Evolutionary conservation across 30 jellyfish, hydroid and myxozoan genomes (phyloP).

Genomic region (Hydractinia symbiolongicarpus): DNA sequence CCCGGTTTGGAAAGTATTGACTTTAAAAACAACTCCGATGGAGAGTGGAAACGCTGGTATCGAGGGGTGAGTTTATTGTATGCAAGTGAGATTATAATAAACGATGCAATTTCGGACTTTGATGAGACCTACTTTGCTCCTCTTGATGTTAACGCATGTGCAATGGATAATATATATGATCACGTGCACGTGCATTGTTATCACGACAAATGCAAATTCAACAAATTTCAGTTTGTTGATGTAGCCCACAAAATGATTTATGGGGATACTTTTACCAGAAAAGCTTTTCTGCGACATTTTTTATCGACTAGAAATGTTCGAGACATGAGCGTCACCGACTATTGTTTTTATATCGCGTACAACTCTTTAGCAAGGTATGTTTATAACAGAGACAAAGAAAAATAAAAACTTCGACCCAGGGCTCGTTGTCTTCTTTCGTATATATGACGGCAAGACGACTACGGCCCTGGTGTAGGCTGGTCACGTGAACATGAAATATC

Average conservation of each 20-base stretch:
- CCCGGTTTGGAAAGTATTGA: background rate
- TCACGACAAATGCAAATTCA: slow-evolving; percentile 13
- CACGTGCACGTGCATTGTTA: slow-evolving; percentile 14
- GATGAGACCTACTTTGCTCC: background rate
- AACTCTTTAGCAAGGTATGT: slow-evolving; percentile 9
- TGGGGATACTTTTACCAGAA: background rate
- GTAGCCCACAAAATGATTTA: background rate
- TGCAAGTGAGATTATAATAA: background rate
- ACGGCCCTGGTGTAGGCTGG: too few species aligned
- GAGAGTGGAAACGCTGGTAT: slow-evolving; percentile 15
- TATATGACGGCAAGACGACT: too few species aligned
- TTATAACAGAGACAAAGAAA: too few species aligned
- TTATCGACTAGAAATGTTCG: background rate
- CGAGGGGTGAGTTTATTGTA: slow-evolving; percentile 6
- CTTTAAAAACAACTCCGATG: background rate
- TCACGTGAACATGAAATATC: too few species aligned
- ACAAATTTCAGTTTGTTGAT: background rate
- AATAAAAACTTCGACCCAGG: too few species aligned
- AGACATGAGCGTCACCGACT: background rate
- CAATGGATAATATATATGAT: background rate
- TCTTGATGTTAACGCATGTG: background rate
- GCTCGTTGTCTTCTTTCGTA: too few species aligned
- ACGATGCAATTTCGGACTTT: slow-evolving; percentile 1
- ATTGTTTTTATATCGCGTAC: slow-evolving; percentile 14
- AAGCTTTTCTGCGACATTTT: background rate